A percentile compares a stretch with the other conserved stretches of the same genome.
Conservation (phyloP, 2,888 invertebrate genomes). For the Isotomurus palustris region DNA sequence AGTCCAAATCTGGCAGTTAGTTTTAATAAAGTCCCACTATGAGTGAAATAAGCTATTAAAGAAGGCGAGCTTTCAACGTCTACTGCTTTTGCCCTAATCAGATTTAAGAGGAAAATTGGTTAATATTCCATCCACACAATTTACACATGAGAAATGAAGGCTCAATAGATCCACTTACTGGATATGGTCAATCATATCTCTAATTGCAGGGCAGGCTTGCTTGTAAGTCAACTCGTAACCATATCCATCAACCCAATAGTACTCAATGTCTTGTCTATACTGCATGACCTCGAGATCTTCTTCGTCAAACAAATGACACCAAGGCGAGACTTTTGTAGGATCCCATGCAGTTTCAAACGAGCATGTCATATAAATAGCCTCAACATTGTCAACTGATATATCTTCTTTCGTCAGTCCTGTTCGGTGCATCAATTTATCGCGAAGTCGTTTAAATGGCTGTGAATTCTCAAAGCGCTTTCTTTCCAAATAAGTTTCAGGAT, state of each 20-base stretch:
- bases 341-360: slow-evolving; percentile 78
- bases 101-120: background rate
- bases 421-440: slow-evolving; percentile 56
- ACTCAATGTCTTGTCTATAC: slow-evolving; percentile 70
- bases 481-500: slow-evolving; percentile 45
- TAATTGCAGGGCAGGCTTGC: slow-evolving; percentile 70
- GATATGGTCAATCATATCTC: slow-evolving; percentile 65
- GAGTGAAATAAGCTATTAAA: slow-evolving; percentile 62
- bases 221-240: slow-evolving; percentile 67
- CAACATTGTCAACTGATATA: slow-evolving; percentile 49
- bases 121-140: background rate
- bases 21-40: slow-evolving; percentile 77
- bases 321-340: slow-evolving; percentile 61
- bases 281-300: slow-evolving; percentile 59
- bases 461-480: slow-evolving; percentile 40
- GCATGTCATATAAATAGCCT: slow-evolving; percentile 56
- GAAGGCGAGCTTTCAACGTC: slow-evolving; percentile 5
- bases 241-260: slow-evolving; percentile 79
- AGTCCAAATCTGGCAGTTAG: slow-evolving; percentile 67
- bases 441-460: slow-evolving; percentile 12
- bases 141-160: background rate
- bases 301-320: slow-evolving; percentile 70
- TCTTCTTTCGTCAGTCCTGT: slow-evolving; percentile 56
- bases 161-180: slow-evolving; percentile 53
- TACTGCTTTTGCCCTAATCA: background rate